Evolutionary conservation across 1,140 invertebrate species (phyloP).

Genomic region (Lineus longissimus): DNA sequence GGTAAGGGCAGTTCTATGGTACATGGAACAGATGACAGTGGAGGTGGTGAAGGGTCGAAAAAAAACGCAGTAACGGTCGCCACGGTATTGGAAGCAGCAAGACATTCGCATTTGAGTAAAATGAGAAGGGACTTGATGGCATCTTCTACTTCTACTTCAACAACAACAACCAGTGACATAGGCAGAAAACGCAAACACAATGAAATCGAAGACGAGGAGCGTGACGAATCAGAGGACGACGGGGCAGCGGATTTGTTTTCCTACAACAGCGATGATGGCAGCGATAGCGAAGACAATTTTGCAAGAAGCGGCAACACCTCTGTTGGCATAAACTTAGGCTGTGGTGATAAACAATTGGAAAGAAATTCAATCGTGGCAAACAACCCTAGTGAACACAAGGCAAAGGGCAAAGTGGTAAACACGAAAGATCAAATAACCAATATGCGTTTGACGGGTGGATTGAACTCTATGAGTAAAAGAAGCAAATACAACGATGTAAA

Average conservation of each 20-base stretch:
- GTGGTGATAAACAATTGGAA: background rate
- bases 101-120: constrained; percentile 5
- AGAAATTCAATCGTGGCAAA: background rate
- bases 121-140: constrained; percentile 2
- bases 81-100: constrained; percentile 4
- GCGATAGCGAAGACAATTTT: background rate
- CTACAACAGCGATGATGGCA: constrained; percentile 3
- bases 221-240: background rate
- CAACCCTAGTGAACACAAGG: background rate
- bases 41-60: background rate
- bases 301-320: background rate
- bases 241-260: constrained; percentile 5
- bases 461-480: constrained; percentile 2
- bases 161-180: background rate
- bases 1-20: background rate
- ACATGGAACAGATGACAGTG: background rate
- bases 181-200: background rate
- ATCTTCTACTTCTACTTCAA: background rate
- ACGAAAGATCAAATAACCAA: background rate
- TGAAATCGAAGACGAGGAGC: background rate
- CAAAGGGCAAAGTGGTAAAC: background rate
- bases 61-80: background rate
- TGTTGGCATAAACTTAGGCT: background rate
- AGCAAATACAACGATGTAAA: too few relatives aligned
- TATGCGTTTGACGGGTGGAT: background rate